These are phyloP conservation scores for Oxyura jamaicensis DNA, from an alignment of 2,113 vertebrate genomes.

Conservation along the genomic window DNA sequence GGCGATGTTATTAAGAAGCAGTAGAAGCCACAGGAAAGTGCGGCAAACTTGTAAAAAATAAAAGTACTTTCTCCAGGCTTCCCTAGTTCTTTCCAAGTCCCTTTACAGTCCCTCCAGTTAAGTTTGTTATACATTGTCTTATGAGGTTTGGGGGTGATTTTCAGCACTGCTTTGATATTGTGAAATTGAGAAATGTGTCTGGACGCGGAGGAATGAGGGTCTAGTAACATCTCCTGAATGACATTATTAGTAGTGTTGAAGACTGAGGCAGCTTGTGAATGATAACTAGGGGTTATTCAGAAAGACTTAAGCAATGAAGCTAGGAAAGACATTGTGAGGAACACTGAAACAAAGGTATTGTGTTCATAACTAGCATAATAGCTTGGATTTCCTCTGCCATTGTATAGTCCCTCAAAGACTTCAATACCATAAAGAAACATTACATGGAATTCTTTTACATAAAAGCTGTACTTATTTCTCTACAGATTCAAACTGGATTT, in stretches of 20 bases:
- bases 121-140: not conserved
- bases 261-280: not conserved
- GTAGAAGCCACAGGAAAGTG: not conserved
- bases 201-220: constrained; percentile 25
- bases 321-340: not conserved
- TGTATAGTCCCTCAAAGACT: not conserved
- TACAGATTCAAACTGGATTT: not conserved
- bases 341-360: not conserved
- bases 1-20: not conserved
- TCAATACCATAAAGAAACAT: not conserved
- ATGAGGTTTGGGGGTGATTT: not conserved
- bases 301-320: not conserved
- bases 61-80: constrained; percentile 1
- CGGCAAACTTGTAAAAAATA: not conserved
- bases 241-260: not conserved
- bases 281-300: not conserved
- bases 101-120: not conserved
- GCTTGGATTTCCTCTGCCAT: not conserved
- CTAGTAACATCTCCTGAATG: not conserved
- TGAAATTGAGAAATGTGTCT: constrained; percentile 50
- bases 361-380: not conserved
- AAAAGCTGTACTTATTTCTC: not conserved
- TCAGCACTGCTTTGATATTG: constrained; percentile 19
- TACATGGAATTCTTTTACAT: not conserved
- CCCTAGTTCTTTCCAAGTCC: constrained; percentile 23